A percentile compares a stretch with the other conserved stretches of the same genome.
These are phyloP conservation scores for Parascotia fuliginaria DNA, from an alignment of 2,888 invertebrate genomes.

Conservation along the genomic window DNA sequence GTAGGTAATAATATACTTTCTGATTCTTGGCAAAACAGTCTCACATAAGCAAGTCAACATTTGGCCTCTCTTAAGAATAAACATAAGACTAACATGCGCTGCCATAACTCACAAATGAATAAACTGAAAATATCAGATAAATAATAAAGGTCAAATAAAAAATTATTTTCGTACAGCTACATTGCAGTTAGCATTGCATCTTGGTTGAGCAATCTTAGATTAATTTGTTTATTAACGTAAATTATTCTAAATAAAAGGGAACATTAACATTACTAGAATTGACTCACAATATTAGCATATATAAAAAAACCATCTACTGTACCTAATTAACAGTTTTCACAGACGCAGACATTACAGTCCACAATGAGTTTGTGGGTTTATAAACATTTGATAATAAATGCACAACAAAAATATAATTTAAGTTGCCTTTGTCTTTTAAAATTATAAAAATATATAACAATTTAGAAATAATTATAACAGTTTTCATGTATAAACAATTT, in stretches of 20 bases:
- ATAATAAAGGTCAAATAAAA: constrained; percentile 80
- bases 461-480: constrained; percentile 83
- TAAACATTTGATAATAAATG: constrained; percentile 83
- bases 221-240: constrained; percentile 79
- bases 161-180: constrained; percentile 73
- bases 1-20: constrained; percentile 86
- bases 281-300: constrained; percentile 83
- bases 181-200: constrained; percentile 83
- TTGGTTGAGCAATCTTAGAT: constrained; percentile 83
- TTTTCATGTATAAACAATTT: constrained; percentile 78
- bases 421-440: constrained; percentile 83
- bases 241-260: constrained; percentile 82
- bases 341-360: constrained; percentile 77
- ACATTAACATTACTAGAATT: constrained; percentile 83
- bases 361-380: constrained; percentile 79
- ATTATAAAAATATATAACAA: constrained; percentile 84
- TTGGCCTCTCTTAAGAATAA: constrained; percentile 85
- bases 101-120: constrained; percentile 83
- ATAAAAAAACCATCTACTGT: constrained; percentile 68
- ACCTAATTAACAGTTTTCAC: constrained; percentile 59
- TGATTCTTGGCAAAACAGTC: constrained; percentile 87
- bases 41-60: constrained; percentile 86
- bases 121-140: constrained; percentile 81
- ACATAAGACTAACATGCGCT: constrained; percentile 84
- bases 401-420: constrained; percentile 84